phyloP scores from a whole-genome alignment of 2,113 vertebrate species.

The Channa argus region DNA sequence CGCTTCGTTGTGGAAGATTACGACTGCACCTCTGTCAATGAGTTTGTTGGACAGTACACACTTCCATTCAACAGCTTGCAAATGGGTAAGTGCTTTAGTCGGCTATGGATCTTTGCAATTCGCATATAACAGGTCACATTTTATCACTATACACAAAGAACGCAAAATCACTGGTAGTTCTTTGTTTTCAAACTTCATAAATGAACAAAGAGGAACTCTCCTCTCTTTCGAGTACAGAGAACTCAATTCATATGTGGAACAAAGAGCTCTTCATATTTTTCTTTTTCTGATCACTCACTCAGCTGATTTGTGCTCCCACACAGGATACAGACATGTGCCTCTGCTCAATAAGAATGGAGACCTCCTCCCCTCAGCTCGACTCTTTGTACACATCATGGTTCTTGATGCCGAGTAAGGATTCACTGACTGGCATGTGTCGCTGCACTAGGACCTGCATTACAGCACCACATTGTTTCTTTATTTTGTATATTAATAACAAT shows the following conservation, averaged over 20 bases:
- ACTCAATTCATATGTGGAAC: slow-evolving; percentile 28
- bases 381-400: slow-evolving; percentile 90
- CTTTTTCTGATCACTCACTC: slow-evolving; percentile 21
- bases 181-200: slow-evolving; percentile 19
- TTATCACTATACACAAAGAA: no score
- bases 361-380: slow-evolving; percentile 86
- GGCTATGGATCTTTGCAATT: background rate
- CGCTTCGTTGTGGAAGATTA: slow-evolving; percentile 93
- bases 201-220: slow-evolving; percentile 18
- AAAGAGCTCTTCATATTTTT: slow-evolving; percentile 29
- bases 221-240: background rate
- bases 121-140: background rate
- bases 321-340: slow-evolving; percentile 96
- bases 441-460: background rate
- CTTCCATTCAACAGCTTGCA: slow-evolving; percentile 91
- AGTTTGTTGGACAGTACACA: slow-evolving; percentile 92
- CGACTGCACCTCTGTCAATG: slow-evolving; percentile 86
- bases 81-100: slow-evolving; percentile 84
- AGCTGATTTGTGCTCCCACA: slow-evolving; percentile 28
- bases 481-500: no score
- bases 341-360: slow-evolving; percentile 89
- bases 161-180: background rate
- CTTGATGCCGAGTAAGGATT: slow-evolving; percentile 72
- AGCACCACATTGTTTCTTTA: slow-evolving; percentile 12
- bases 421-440: background rate